phyloP scores from a whole-genome alignment of 2,888 invertebrate genomes.

The Acleris cristana region DNA sequence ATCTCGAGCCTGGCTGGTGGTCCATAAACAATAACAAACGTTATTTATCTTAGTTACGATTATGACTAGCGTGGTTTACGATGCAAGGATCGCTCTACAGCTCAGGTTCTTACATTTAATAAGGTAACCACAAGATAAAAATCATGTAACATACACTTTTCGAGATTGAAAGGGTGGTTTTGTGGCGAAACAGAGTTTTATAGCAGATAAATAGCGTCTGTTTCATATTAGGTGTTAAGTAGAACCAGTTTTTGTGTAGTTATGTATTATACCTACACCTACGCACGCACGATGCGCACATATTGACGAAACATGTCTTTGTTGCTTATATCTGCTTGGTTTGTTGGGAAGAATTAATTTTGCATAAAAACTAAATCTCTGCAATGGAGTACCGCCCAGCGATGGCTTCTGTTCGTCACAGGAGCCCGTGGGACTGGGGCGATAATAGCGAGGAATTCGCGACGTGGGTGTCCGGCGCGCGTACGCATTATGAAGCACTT shows the following conservation, averaged over 20 bases:
- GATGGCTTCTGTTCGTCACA: conserved; percentile 73
- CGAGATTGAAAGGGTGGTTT: conserved; percentile 43
- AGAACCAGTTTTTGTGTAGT: conserved; percentile 1
- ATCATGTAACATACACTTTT: conserved; percentile 46
- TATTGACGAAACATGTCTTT: conserved; percentile 1
- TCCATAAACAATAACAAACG: conserved; percentile 76
- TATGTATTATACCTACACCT: background rate
- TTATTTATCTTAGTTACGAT: conserved; percentile 68
- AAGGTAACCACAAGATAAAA: conserved; percentile 57
- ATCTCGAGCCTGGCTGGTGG: conserved; percentile 63
- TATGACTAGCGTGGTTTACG: conserved; percentile 61
- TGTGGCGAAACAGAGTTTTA: conserved; percentile 42
- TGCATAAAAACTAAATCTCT: conserved; percentile 66
- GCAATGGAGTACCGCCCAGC: conserved; percentile 62
- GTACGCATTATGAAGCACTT: conserved; percentile 69
- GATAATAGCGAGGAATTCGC: conserved; percentile 70
- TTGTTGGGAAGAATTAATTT: conserved; percentile 59
- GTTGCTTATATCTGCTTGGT: conserved; percentile 3
- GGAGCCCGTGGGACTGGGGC: conserved; percentile 75
- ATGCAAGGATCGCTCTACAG: conserved; percentile 44
- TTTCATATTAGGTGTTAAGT: conserved; percentile 4
- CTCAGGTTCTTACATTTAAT: conserved; percentile 46
- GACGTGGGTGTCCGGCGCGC: conserved; percentile 77
- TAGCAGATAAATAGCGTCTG: conserved; percentile 7
- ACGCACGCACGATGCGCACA: background rate